Evolutionary conservation across 2,113 vertebrate species (phyloP).

Genomic region (Cyprinus carpio): DNA sequence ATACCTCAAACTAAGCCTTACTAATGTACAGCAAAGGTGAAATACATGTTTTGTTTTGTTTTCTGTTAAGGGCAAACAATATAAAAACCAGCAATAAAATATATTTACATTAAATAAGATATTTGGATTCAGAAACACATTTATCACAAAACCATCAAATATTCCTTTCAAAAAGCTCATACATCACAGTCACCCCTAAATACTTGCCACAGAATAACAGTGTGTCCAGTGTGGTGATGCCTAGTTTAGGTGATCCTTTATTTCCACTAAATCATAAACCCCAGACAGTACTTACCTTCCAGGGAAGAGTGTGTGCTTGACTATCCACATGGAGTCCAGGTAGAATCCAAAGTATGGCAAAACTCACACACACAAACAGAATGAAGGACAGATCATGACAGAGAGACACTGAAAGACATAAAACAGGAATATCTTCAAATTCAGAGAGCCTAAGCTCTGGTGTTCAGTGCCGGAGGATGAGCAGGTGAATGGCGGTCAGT

Average conservation of each 20-base stretch:
- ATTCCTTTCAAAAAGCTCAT: not conserved
- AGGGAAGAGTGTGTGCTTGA: not conserved
- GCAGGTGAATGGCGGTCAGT: slow-evolving; percentile 8
- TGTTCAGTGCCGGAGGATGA: not conserved
- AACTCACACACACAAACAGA: not conserved
- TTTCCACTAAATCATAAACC: not conserved
- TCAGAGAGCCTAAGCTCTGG: not conserved
- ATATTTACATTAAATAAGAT: not conserved
- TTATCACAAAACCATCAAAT: not conserved
- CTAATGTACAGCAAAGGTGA: not conserved
- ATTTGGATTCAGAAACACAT: not conserved
- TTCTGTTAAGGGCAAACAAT: not conserved
- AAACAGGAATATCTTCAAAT: not conserved
- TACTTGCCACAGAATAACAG: not conserved
- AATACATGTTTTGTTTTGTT: not conserved
- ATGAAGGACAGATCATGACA: not conserved
- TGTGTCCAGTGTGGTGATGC: not conserved
- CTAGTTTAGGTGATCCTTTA: not conserved
- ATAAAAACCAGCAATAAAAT: not conserved
- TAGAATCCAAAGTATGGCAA: slow-evolving; percentile 1
- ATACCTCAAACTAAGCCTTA: not conserved
- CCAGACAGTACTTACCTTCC: slow-evolving; percentile 24
- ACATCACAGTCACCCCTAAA: not conserved
- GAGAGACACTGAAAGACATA: slow-evolving; percentile 10
- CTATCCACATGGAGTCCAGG: slow-evolving; percentile 19